Percentiles rank a stretch among this genome's conserved stretches.
Conservation (phyloP, 2,113 vertebrate species). For the Chamaetylas fuelleborni region DNA sequence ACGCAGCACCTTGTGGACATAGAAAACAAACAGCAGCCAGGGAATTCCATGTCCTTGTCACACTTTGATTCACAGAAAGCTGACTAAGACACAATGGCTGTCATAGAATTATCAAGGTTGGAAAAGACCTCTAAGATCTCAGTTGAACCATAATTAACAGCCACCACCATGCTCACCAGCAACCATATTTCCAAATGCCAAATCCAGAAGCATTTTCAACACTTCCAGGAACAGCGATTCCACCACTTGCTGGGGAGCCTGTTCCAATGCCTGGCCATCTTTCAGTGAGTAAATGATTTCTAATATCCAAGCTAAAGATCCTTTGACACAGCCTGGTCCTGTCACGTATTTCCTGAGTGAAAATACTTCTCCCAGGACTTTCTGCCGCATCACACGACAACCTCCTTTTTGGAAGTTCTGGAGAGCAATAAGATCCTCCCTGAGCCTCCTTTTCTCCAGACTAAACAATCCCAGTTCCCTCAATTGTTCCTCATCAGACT, state of each 20-base stretch:
- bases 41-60: background rate
- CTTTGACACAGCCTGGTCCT: background rate
- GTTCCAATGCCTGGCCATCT: background rate
- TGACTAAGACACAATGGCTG: background rate
- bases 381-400: too few species aligned
- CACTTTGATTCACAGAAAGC: background rate
- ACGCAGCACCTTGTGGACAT: background rate
- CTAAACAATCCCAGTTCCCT: background rate
- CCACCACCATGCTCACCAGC: background rate
- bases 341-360: background rate
- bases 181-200: background rate
- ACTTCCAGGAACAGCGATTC: rapidly evolving
- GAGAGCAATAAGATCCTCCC: background rate
- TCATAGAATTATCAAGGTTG: rapidly evolving
- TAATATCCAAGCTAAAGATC: background rate
- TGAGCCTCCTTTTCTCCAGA: background rate
- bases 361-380: background rate
- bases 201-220: background rate
- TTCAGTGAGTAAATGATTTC: background rate
- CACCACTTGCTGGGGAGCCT: background rate
- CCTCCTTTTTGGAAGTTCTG: background rate
- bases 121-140: background rate
- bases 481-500: background rate
- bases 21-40: background rate
- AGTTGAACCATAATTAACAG: background rate